Evolutionary conservation across 2,888 invertebrate genomes (phyloP), one percentile per base, ranked within the genome.

Genomic region (Linnaemya vulpina): DNA sequence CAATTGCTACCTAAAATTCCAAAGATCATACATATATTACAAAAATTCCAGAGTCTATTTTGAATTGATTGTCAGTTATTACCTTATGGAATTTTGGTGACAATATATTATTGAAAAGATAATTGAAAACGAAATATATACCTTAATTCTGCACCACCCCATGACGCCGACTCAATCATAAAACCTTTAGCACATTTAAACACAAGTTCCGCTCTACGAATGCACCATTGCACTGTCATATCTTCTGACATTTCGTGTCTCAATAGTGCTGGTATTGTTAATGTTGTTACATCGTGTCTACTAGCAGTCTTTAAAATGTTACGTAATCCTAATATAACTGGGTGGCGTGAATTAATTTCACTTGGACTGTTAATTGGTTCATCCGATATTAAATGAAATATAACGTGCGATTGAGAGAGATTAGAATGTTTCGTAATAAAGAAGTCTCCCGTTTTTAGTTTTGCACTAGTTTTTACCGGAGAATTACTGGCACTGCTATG

Each of bases 181-280:
- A 99, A 99, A 3, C 99, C 99, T 93, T 99, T 99, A 73, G 98
- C 97, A 93, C 99, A 99, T 93, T 99, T 99, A 90, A 99, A 98
- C 82, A 99, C 97, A 87, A 99, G 94, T 93, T 99, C 99, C 0
- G 99, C 99, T 89, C 99, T 94, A 89, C 98, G 96, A 90, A 97
- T 94, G 93, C 99, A 99, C 99, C 99, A 99, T 46, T 96, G 95
- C 73, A 98, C 96, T 0, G 98, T 99, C 97, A 98, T 97, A 91
- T 97, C 97, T 96, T 99, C 99, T 0, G 97, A 95, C 95, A 99
- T 97, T 92, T 98, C 97, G 92, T 99, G 98, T 1, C 97, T 95
- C 71, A 99, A 94, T 68, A 99, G 93, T 83, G 99, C 95, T 30
- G 99, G 99, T 88, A 99, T 95, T 4, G 98, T 97, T 68, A 99